phyloP scores from a whole-genome alignment of 2,797 vertebrate species.

The Cryptoprocta ferox region DNA sequence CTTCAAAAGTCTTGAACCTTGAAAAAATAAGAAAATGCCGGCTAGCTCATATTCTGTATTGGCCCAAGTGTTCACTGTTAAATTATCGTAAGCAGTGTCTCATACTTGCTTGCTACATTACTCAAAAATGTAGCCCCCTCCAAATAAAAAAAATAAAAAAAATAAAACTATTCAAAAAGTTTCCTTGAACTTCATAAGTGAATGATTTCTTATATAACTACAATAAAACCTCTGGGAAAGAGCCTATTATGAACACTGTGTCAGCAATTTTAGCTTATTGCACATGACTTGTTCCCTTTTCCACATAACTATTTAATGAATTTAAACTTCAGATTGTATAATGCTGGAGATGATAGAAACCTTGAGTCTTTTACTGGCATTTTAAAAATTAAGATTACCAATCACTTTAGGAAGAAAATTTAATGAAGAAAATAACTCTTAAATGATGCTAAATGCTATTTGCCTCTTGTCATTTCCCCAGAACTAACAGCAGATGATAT shows the following conservation, averaged over 20 bases:
- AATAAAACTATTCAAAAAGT: slow-evolving; percentile 70
- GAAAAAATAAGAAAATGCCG: slow-evolving; percentile 36
- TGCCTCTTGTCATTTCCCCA: neutral
- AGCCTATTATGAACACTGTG: slow-evolving; percentile 73
- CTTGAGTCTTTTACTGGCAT: neutral
- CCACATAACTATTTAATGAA: slow-evolving; percentile 77
- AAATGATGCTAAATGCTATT: neutral
- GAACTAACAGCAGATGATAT: neutral
- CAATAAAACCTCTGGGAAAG: slow-evolving; percentile 83
- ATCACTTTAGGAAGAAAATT: slow-evolving; percentile 60
- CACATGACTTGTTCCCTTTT: slow-evolving; percentile 72
- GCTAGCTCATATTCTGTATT: slow-evolving; percentile 40
- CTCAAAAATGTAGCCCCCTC: slow-evolving; percentile 39
- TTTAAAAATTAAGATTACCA: slow-evolving; percentile 73
- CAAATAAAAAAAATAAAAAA: slow-evolving; percentile 23
- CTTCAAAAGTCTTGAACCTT: slow-evolving; percentile 29
- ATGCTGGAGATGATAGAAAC: slow-evolving; percentile 39
- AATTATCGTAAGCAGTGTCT: slow-evolving; percentile 69
- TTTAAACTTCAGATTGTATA: slow-evolving; percentile 73
- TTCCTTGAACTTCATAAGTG: slow-evolving; percentile 79
- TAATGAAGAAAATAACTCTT: slow-evolving; percentile 74
- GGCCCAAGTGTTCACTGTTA: slow-evolving; percentile 66
- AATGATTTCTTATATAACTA: slow-evolving; percentile 81
- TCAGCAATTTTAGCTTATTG: slow-evolving; percentile 82
- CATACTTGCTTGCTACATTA: neutral